These are phyloP conservation scores for Dipus sagitta DNA, from an alignment of 2,797 vertebrate genomes.

Conservation along the genomic window DNA sequence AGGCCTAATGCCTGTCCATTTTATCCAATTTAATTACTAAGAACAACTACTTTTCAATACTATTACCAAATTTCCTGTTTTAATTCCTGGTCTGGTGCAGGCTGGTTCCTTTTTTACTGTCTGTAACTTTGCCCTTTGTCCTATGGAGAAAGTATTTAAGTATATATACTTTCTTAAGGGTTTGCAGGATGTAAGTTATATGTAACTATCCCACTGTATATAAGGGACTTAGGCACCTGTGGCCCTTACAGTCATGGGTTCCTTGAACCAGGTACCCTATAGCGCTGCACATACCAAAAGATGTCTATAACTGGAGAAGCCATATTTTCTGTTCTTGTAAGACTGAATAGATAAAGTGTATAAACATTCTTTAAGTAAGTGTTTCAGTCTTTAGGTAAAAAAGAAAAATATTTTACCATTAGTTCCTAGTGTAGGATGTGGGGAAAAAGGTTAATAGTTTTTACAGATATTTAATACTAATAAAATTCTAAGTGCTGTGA, in stretches of 20 bases:
- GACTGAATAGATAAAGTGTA: slow-evolving; percentile 3
- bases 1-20: neutral
- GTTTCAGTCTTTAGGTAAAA: slow-evolving; percentile 41
- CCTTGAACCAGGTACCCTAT: neutral
- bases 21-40: neutral
- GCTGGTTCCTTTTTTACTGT: neutral
- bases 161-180: neutral
- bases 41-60: slow-evolving; percentile 38
- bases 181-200: neutral
- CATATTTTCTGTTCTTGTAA: neutral
- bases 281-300: neutral
- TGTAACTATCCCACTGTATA: neutral
- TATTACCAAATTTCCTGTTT: slow-evolving; percentile 16
- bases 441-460: neutral
- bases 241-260: neutral
- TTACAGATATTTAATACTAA: neutral
- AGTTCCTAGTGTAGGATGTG: neutral
- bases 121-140: neutral
- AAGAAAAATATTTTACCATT: neutral
- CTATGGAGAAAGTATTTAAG: slow-evolving; percentile 20
- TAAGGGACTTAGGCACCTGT: neutral
- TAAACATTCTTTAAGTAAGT: slow-evolving; percentile 38
- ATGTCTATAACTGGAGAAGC: neutral
- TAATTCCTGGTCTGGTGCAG: neutral
- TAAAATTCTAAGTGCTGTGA: neutral